Evolutionary conservation across 2,797 vertebrate genomes (phyloP).

Genomic region (Sarcophilus harrisii): DNA sequence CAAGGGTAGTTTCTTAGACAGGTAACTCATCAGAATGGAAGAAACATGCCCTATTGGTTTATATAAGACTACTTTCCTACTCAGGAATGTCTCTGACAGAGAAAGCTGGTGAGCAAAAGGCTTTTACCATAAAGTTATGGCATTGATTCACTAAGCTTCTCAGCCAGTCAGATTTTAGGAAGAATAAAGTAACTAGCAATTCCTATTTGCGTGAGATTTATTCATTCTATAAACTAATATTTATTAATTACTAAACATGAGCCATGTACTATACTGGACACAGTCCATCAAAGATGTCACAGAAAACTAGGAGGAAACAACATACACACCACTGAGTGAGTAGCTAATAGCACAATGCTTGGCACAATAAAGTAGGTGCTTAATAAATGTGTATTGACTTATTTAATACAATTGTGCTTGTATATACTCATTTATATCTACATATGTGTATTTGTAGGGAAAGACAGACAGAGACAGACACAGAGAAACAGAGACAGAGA

Average conservation of each 20-base stretch:
- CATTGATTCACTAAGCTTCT: constrained; percentile 33
- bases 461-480: too few species aligned
- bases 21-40: constrained; percentile 8
- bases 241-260: background rate
- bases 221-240: background rate
- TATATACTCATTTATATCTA: too few species aligned
- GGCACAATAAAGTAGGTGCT: background rate
- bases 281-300: background rate
- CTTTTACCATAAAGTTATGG: constrained; percentile 8
- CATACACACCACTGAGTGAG: background rate
- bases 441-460: too few species aligned
- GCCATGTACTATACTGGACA: background rate
- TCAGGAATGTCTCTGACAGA: constrained; percentile 3
- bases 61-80: constrained; percentile 17
- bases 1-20: constrained; percentile 36
- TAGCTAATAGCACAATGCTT: background rate
- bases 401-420: background rate
- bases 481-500: fast-evolving
- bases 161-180: background rate
- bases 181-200: background rate
- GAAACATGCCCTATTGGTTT: background rate
- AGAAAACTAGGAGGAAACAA: background rate
- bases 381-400: background rate
- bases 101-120: constrained; percentile 24
- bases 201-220: background rate